These are phyloP conservation scores for Steatornis caripensis DNA, from an alignment of 2,113 vertebrate genomes.

Conservation along the genomic window DNA sequence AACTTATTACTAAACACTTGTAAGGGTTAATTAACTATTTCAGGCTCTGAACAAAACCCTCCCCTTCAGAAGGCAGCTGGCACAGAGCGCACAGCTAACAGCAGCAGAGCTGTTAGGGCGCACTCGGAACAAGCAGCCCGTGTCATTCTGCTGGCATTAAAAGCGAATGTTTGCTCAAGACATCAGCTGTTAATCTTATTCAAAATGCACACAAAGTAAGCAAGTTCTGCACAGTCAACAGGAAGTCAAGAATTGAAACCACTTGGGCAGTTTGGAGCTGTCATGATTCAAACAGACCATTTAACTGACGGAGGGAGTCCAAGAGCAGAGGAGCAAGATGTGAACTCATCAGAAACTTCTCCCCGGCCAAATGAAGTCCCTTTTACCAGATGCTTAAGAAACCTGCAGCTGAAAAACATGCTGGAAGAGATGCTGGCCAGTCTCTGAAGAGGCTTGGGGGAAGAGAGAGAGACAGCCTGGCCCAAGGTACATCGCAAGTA, in stretches of 20 bases:
- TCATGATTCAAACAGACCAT: neutral
- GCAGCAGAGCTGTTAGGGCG: neutral
- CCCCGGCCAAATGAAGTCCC: neutral
- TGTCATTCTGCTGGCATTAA: neutral
- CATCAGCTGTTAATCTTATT: neutral
- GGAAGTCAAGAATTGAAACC: slow-evolving; percentile 1
- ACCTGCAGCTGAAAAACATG: neutral
- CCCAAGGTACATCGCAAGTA: neutral
- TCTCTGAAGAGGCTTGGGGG: neutral
- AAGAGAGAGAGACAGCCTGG: neutral
- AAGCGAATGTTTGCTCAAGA: neutral
- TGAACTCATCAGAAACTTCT: neutral
- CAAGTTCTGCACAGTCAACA: neutral
- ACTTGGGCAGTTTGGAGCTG: neutral
- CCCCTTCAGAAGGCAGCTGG: neutral
- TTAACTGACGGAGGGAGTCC: neutral
- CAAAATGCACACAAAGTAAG: slow-evolving; percentile 15
- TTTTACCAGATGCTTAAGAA: neutral
- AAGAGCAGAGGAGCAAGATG: neutral
- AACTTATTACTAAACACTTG: neutral
- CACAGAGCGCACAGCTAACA: neutral
- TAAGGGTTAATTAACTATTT: neutral
- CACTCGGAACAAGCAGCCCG: neutral
- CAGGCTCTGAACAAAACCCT: neutral
- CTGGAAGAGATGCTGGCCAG: neutral